Percentiles rank a stretch among this genome's conserved stretches.
Evolutionary conservation across 1,140 invertebrate species (phyloP).

Genomic region (Solen grandis): DNA sequence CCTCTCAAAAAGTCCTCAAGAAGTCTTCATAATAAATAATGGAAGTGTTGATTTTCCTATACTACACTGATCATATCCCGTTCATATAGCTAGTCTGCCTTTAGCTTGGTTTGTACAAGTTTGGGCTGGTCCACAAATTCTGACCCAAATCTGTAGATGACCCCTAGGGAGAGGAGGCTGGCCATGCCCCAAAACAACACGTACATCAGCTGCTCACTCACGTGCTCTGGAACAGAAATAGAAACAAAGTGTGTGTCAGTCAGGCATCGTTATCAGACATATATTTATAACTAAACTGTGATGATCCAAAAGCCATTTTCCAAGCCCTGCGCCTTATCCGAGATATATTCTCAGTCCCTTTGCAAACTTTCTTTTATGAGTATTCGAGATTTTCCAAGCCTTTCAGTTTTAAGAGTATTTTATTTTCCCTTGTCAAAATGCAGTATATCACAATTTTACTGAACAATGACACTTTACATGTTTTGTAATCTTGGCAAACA

Average conservation of each 20-base stretch:
- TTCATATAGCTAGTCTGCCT: slow-evolving; percentile 75
- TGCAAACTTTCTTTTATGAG: no score
- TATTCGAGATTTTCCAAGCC: no score
- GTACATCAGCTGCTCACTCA: slow-evolving; percentile 92
- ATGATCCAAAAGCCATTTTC: neutral
- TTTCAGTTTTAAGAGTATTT: no score
- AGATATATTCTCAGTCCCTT: no score
- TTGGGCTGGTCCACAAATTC: slow-evolving; percentile 91
- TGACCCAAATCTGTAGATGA: slow-evolving; percentile 90
- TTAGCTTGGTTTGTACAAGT: slow-evolving; percentile 80
- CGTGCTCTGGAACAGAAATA: slow-evolving; percentile 85
- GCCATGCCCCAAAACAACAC: slow-evolving; percentile 94
- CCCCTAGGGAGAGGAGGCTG: slow-evolving; percentile 82
- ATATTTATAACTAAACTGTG: neutral
- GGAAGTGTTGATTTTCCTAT: no score
- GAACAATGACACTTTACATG: no score
- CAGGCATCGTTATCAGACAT: neutral
- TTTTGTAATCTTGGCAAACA: no score
- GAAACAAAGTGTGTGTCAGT: neutral
- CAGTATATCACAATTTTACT: no score
- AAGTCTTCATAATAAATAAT: no score
- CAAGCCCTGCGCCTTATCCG: neutral
- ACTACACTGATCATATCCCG: no score
- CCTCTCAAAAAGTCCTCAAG: no score
- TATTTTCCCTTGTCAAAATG: no score